Base-by-base conservation (phyloP, 2,888 invertebrate genomes). In the Lordiphosa andalusiaca region DNA sequence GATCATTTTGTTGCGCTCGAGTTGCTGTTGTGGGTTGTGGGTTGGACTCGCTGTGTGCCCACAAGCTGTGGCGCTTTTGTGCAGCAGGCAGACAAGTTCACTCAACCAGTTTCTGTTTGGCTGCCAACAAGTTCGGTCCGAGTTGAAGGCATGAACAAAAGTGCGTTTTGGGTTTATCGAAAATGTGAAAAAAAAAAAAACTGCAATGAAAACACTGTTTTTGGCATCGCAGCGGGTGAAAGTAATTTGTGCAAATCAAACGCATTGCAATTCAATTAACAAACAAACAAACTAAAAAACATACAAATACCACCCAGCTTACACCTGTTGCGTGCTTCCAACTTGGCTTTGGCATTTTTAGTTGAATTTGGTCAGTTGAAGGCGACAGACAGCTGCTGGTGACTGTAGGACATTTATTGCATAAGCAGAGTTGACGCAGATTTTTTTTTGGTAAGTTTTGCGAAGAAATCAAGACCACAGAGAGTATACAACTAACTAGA, bases 31-130 rank as follows among this genome's bases (percentile, higher is more conserved):
- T 57, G 52, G 53, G 59, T 58, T 41, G 51, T 57, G 52, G 53
- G 61, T 41, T 61, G 71, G 12, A 16, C 30, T 12, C 36, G 54
- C 30, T 55, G 57, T 56, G 58, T 61, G 68, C 19, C 56, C 56
- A 57, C 55, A 50, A 41, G 66, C 76, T 44, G 40, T 35, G 35
- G 41, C n/a, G 48, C 44, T 46, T 33, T 36, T 38, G 30, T 40
- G 49, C 57, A 51, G 57, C 52, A 48, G 50, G 48, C 62, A 48
- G 55, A 54, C 81, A 81, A 70, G 80, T 84, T 73, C 77, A 80
- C 52, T 77, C 70, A 77, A 80, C 80, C 82, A 80, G 82, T 84
- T 80, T 65, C 61, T 44, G 46, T 70, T 69, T 61, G 67, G 41
- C 64, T 53, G 82, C 67, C 74, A 77, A 63, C 77, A 73, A 62